phyloP scores from a whole-genome alignment of 2,113 vertebrate genomes.

The Cochlearius cochlearius region DNA sequence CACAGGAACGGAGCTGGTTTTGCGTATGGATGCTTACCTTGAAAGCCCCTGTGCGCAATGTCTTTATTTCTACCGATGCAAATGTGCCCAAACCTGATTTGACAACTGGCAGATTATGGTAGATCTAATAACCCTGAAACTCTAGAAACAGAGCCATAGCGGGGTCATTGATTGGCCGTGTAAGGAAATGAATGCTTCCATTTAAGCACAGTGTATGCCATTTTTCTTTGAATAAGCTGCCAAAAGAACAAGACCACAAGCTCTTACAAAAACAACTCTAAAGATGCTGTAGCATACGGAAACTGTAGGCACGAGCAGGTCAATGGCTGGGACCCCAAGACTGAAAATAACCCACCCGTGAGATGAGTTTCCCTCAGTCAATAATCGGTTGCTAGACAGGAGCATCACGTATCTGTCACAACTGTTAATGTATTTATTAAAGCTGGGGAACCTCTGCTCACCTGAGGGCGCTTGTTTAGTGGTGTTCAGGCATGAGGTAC shows the following conservation, averaged over 20 bases:
- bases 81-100: background rate
- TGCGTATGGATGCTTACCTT: background rate
- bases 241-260: conserved; percentile 14
- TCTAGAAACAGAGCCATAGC: background rate
- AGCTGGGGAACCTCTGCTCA: background rate
- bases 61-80: background rate
- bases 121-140: background rate
- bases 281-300: background rate
- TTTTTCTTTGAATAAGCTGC: background rate
- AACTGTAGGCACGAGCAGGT: background rate
- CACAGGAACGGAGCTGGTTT: background rate
- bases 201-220: background rate
- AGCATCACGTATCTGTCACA: background rate
- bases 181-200: background rate
- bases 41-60: background rate
- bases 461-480: background rate
- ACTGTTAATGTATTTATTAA: background rate
- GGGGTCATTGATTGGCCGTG: background rate
- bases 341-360: background rate
- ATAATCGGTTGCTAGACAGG: background rate
- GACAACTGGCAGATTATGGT: background rate
- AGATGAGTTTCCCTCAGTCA: background rate
- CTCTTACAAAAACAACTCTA: background rate
- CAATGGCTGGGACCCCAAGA: background rate
- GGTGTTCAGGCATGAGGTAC: background rate